Conservation (phyloP, 1,140 invertebrate genomes). For the Copidosoma floridanum region DNA sequence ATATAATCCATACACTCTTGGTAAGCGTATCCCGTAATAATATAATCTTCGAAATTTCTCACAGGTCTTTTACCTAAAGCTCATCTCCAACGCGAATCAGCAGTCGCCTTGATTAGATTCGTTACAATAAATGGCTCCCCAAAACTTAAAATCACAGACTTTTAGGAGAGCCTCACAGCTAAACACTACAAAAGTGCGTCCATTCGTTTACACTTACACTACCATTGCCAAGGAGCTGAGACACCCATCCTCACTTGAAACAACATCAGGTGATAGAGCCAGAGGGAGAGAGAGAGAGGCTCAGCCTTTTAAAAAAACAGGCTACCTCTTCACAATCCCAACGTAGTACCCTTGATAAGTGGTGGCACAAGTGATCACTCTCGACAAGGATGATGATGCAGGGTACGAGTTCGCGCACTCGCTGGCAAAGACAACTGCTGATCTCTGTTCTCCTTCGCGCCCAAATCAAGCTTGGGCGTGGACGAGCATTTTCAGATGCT, state of each 20-base stretch:
- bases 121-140: no score
- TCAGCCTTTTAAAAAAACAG: no score
- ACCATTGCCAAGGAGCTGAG: no score
- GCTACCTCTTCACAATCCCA: no score
- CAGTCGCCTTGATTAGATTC: no score
- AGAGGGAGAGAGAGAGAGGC: no score
- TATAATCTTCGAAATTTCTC: conserved; percentile 18
- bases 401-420: not conserved
- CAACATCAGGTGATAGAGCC: no score
- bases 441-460: no score
- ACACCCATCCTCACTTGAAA: no score
- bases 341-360: conserved; percentile 4
- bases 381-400: conserved; percentile 14
- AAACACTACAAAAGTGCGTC: no score
- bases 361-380: conserved; percentile 38
- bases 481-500: conserved; percentile 60
- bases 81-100: no score
- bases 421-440: conserved; percentile 12
- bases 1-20: not conserved
- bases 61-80: conserved; percentile 20
- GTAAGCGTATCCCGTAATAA: conserved; percentile 4
- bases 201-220: no score
- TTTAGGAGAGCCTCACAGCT: conserved; percentile 3
- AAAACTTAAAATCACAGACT: conserved; percentile 14
- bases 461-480: conserved; percentile 59